Evolutionary conservation across 2,797 vertebrate species (phyloP).

Genomic region (Mus spretus): DNA sequence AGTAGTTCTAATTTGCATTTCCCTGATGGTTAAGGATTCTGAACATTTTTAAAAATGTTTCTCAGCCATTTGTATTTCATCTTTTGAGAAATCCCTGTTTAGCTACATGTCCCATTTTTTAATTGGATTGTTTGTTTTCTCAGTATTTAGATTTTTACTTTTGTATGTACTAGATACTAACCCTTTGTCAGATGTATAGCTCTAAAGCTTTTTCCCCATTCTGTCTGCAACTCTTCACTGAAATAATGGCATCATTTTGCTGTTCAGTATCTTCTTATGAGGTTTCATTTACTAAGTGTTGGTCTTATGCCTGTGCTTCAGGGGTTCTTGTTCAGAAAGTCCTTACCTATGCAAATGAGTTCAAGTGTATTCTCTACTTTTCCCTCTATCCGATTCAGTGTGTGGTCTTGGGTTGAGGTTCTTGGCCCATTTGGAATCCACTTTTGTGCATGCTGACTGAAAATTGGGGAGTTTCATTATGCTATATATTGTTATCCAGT

Average conservation of each 20-base stretch:
- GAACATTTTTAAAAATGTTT: constrained; percentile 1
- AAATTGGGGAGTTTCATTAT: neutral
- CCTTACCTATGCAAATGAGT: neutral
- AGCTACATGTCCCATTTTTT: neutral
- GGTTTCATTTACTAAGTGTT: neutral
- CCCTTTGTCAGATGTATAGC: neutral
- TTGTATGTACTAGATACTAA: neutral
- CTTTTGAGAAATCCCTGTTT: constrained; percentile 1
- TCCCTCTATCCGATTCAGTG: neutral
- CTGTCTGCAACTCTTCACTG: neutral
- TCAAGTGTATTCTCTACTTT: neutral
- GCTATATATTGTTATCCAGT: neutral
- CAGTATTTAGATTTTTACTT: constrained; percentile 30
- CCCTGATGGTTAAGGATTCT: constrained; percentile 5
- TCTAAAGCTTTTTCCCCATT: neutral
- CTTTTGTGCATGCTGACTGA: neutral
- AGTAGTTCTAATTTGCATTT: constrained; percentile 36
- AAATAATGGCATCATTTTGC: neutral
- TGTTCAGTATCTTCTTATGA: neutral
- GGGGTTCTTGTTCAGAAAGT: neutral
- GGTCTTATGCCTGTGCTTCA: neutral
- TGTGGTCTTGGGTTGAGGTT: neutral
- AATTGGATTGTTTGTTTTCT: constrained; percentile 23
- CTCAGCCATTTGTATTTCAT: constrained; percentile 34
- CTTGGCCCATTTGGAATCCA: neutral